These are phyloP conservation scores for Tympanuchus pallidicinctus DNA, from an alignment of 2,113 vertebrate genomes.

Conservation along the genomic window DNA sequence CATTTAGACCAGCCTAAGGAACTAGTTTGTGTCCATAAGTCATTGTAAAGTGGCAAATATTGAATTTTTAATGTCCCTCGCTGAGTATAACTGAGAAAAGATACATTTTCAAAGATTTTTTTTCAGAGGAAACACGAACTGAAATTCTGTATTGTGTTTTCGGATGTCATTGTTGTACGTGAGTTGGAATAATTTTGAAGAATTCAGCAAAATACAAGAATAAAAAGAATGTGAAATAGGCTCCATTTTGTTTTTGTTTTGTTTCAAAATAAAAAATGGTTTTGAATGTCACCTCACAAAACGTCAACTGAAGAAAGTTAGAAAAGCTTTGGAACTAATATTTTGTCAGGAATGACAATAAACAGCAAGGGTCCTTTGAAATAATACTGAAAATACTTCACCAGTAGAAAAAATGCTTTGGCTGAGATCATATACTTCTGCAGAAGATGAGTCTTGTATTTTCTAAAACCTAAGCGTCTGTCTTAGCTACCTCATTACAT, in stretches of 20 bases:
- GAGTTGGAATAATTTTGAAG: background rate
- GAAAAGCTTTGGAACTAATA: slow-evolving; percentile 22
- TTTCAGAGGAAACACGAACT: slow-evolving; percentile 21
- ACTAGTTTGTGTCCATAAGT: slow-evolving; percentile 44
- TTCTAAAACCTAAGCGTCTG: background rate
- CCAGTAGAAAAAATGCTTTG: background rate
- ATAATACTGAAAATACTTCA: slow-evolving; percentile 20
- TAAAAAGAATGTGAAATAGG: slow-evolving; percentile 55
- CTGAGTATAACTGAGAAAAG: slow-evolving; percentile 27
- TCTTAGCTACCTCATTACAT: background rate
- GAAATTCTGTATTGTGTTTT: slow-evolving; percentile 32
- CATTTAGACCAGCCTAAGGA: slow-evolving; percentile 25
- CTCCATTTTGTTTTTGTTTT: slow-evolving; percentile 24
- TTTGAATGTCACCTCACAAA: slow-evolving; percentile 52
- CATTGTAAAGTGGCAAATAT: slow-evolving; percentile 34
- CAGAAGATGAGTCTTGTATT: slow-evolving; percentile 5
- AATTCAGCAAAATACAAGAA: background rate
- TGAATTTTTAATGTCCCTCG: slow-evolving; percentile 64
- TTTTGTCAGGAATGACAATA: slow-evolving; percentile 32
- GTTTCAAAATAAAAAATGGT: slow-evolving; percentile 37
- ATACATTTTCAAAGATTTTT: slow-evolving; percentile 38
- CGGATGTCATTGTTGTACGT: background rate
- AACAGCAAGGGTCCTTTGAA: slow-evolving; percentile 14
- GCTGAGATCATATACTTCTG: background rate
- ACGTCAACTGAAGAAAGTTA: background rate